These are phyloP conservation scores for Lordiphosa collinella DNA, from an alignment of 1,140 invertebrate species.

Conservation along the genomic window DNA sequence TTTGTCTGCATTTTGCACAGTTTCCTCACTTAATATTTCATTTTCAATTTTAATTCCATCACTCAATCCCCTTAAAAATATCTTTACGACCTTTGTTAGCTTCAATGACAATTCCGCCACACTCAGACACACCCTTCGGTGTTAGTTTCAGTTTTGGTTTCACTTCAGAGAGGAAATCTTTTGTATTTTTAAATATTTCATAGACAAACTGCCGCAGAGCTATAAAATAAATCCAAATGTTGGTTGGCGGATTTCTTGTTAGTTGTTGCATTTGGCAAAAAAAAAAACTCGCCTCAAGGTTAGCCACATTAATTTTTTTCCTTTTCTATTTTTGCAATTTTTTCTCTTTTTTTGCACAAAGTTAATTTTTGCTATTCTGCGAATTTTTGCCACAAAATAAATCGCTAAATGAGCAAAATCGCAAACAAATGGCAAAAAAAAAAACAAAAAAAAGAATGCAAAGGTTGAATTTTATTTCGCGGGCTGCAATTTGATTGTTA, in stretches of 20 bases:
- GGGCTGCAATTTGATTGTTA: slow-evolving; percentile 52
- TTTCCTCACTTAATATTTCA: no score
- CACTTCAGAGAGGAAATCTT: slow-evolving; percentile 5
- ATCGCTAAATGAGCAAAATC: slow-evolving; percentile 32
- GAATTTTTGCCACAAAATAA: slow-evolving; percentile 55
- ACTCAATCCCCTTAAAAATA: background rate
- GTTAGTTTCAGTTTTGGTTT: slow-evolving; percentile 2
- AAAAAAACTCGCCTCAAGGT: slow-evolving; percentile 44
- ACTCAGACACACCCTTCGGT: slow-evolving; percentile 4
- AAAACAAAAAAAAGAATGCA: slow-evolving; percentile 36
- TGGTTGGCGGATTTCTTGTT: slow-evolving; percentile 11
- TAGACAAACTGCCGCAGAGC: slow-evolving; percentile 5
- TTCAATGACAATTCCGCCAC: slow-evolving; percentile 10
- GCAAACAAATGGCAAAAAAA: background rate
- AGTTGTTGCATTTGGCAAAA: slow-evolving; percentile 50
- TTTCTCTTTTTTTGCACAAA: slow-evolving; percentile 18
- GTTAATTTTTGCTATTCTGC: slow-evolving; percentile 53
- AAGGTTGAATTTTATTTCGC: slow-evolving; percentile 40
- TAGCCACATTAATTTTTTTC: slow-evolving; percentile 45
- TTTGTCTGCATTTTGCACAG: background rate
- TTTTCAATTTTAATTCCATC: slow-evolving; percentile 5
- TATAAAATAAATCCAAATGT: background rate
- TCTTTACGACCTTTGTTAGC: slow-evolving; percentile 2
- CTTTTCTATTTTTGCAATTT: slow-evolving; percentile 20
- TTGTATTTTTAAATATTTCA: background rate